Percentiles rank a stretch among this genome's conserved stretches.
Evolutionary conservation across 2,888 invertebrate species (phyloP).

Genomic region (Drosophila nigricruria): DNA sequence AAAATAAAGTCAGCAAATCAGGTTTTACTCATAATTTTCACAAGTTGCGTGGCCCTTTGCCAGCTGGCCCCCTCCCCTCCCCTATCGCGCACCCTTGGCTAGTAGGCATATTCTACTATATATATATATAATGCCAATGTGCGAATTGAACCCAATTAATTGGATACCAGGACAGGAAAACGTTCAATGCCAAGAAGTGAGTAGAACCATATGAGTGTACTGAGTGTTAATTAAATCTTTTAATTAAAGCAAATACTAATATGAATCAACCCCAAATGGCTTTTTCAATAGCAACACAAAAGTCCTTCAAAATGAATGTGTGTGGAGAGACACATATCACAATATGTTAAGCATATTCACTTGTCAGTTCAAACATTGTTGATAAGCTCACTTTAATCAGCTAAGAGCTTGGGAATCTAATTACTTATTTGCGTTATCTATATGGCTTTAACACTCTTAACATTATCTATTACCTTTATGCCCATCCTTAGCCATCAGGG

Average conservation of each 20-base stretch:
- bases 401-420: constrained; percentile 8
- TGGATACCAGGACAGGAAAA: constrained; percentile 73
- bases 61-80: neutral
- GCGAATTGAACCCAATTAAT: constrained; percentile 70
- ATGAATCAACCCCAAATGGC: too few species aligned
- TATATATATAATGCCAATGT: constrained; percentile 69
- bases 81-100: neutral
- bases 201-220: constrained; percentile 48
- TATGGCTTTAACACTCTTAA: neutral
- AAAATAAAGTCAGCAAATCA: constrained; percentile 16
- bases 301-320: constrained; percentile 1
- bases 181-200: constrained; percentile 85
- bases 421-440: neutral
- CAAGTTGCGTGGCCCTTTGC: constrained; percentile 3
- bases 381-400: constrained; percentile 18
- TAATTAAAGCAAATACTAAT: constrained; percentile 6
- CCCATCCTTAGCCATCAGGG: constrained; percentile 3
- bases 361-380: constrained; percentile 3
- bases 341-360: neutral
- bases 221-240: constrained; percentile 2
- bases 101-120: neutral
- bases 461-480: neutral
- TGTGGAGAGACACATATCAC: neutral
- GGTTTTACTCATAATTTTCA: constrained; percentile 7
- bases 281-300: neutral